Percentiles rank a stretch among this genome's conserved stretches.
phyloP scores from a whole-genome alignment of 1,140 invertebrate genomes.

The Drosophila pruinosa region DNA sequence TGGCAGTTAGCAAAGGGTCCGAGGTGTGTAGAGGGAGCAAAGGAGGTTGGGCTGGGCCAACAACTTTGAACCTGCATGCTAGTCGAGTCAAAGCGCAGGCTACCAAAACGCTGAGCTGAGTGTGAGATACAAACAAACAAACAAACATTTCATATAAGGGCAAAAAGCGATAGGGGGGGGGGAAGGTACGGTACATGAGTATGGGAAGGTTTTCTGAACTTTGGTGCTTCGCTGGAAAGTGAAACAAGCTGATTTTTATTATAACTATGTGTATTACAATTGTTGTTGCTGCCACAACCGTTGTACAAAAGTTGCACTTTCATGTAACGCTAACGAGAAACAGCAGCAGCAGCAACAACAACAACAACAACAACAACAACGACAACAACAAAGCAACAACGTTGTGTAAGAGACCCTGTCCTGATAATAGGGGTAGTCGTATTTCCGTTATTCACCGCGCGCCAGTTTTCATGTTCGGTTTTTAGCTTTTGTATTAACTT shows the following conservation, averaged over 20 bases:
- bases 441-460: constrained; percentile 58
- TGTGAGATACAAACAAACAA: constrained; percentile 47
- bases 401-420: constrained; percentile 22
- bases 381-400: constrained; percentile 17
- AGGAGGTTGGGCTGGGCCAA: constrained; percentile 35
- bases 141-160: constrained; percentile 29
- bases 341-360: constrained; percentile 30
- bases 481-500: constrained; percentile 72
- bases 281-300: constrained; percentile 42
- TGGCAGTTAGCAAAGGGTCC: constrained; percentile 21
- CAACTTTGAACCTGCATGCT: constrained; percentile 71
- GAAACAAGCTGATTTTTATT: constrained; percentile 69
- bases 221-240: constrained; percentile 40
- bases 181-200: too few species aligned
- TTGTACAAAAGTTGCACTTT: constrained; percentile 73
- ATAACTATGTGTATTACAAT: constrained; percentile 63
- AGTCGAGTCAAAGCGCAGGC: constrained; percentile 21
- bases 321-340: constrained; percentile 65
- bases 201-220: background rate
- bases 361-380: constrained; percentile 15
- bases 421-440: constrained; percentile 71
- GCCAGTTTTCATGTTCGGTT: constrained; percentile 53
- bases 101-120: constrained; percentile 32
- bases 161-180: background rate
- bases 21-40: background rate